These are phyloP conservation scores for Cephalopholis sonnerati DNA, from an alignment of 2,113 vertebrate genomes.

Conservation along the genomic window DNA sequence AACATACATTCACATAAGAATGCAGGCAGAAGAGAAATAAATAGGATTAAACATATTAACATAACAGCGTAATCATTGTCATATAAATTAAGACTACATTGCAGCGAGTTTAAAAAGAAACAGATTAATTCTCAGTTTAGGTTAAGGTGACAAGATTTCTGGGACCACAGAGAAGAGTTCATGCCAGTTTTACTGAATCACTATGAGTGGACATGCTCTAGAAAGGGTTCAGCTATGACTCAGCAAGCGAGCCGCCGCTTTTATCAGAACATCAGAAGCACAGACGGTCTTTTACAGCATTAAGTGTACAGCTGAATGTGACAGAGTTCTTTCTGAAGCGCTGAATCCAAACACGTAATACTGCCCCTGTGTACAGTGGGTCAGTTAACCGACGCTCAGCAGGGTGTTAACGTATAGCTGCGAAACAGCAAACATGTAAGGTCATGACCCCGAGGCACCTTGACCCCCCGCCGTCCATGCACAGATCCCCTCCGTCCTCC, in stretches of 20 bases:
- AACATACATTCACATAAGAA: conserved; percentile 79
- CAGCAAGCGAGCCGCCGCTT: conserved; percentile 40
- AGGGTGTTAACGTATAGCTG: conserved; percentile 29
- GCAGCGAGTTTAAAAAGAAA: conserved; percentile 71
- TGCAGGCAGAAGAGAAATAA: conserved; percentile 93
- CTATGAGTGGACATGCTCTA: conserved; percentile 68
- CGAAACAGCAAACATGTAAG: conserved; percentile 56
- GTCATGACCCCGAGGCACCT: conserved; percentile 58
- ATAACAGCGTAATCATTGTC: conserved; percentile 69
- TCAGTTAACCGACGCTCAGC: not conserved
- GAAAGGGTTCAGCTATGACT: conserved; percentile 58
- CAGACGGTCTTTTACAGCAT: conserved; percentile 62
- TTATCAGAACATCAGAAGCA: conserved; percentile 56
- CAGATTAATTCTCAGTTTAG: conserved; percentile 58
- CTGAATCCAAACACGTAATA: conserved; percentile 16
- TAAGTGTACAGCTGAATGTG: conserved; percentile 50
- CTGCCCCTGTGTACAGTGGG: conserved; percentile 4
- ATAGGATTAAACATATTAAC: conserved; percentile 93
- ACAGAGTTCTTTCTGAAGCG: conserved; percentile 1
- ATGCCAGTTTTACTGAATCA: conserved; percentile 72
- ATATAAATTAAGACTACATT: conserved; percentile 84
- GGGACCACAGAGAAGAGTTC: conserved; percentile 60
- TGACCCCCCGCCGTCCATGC: conserved; percentile 9
- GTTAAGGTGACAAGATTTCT: conserved; percentile 75
- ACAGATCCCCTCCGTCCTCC: conserved; percentile 40